A percentile compares a stretch with the other conserved stretches of the same genome.
These are phyloP conservation scores for Rhineura floridana DNA, from an alignment of 2,113 vertebrate species.

Conservation along the genomic window DNA sequence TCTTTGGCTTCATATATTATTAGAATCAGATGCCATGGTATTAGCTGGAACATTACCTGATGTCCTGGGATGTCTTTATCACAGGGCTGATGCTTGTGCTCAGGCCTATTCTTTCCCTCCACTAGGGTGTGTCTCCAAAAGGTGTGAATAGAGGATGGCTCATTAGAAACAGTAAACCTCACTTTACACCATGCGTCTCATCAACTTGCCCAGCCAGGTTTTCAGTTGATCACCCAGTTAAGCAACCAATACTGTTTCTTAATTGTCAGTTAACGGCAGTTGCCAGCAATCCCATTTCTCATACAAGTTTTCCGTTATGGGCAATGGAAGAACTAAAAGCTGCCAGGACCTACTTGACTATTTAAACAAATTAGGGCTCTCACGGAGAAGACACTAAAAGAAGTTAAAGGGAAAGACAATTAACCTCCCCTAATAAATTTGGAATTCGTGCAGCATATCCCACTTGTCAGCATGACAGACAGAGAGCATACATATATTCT, in stretches of 20 bases:
- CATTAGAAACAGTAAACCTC: background rate
- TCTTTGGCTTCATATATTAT: background rate
- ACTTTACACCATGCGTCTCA: background rate
- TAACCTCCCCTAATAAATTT: background rate
- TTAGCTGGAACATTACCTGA: background rate
- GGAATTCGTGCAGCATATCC: background rate
- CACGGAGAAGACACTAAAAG: background rate
- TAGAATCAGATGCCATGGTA: background rate
- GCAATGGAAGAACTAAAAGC: background rate
- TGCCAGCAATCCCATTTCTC: slow-evolving; percentile 18
- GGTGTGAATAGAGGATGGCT: background rate
- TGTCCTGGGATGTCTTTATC: background rate
- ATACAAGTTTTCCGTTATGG: background rate
- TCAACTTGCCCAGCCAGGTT: background rate
- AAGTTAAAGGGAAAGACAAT: background rate
- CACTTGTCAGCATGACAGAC: background rate
- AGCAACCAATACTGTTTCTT: background rate
- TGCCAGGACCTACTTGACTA: background rate
- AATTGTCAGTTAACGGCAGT: background rate
- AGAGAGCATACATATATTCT: background rate
- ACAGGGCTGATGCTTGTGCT: background rate
- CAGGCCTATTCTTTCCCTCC: background rate
- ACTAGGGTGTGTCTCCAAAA: background rate
- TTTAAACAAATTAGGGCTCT: slow-evolving; percentile 3
- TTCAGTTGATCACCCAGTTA: background rate